These are phyloP conservation scores for Troides helena DNA, from an alignment of 2,888 invertebrate species.

Conservation along the genomic window DNA sequence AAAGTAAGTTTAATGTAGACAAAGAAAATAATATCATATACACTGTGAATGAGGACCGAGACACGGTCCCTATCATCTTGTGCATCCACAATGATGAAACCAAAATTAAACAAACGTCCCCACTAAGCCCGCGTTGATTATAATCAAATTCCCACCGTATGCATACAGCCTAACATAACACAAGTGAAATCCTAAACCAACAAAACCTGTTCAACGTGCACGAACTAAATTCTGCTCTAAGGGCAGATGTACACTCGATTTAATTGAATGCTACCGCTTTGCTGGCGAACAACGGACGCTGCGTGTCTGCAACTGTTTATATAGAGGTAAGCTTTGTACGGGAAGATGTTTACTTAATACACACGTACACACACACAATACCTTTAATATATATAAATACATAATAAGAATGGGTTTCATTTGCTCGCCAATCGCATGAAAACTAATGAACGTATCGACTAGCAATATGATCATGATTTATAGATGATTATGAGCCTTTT, in stretches of 20 bases:
- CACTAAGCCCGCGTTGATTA: constrained; percentile 33
- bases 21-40: too few relatives aligned
- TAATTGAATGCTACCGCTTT: constrained; percentile 18
- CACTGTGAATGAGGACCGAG: not conserved
- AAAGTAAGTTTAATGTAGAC: too few relatives aligned
- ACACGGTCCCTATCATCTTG: not conserved
- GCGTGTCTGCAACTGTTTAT: constrained; percentile 14
- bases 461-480: too few relatives aligned
- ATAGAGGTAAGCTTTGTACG: not conserved
- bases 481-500: too few relatives aligned
- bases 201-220: constrained; percentile 33
- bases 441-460: too few relatives aligned
- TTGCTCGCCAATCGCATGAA: too few relatives aligned
- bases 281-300: constrained; percentile 10
- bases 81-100: constrained; percentile 20
- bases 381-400: too few relatives aligned
- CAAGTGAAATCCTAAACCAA: constrained; percentile 38
- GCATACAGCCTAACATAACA: constrained; percentile 33
- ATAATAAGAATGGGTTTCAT: too few relatives aligned
- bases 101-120: constrained; percentile 23
- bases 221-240: constrained; percentile 23
- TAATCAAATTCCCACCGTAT: constrained; percentile 34
- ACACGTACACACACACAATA: too few relatives aligned
- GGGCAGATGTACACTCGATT: constrained; percentile 26
- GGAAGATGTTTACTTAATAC: not conserved